Evolutionary conservation across 2,888 invertebrate genomes (phyloP).

Genomic region (Drosophila anomalata): DNA sequence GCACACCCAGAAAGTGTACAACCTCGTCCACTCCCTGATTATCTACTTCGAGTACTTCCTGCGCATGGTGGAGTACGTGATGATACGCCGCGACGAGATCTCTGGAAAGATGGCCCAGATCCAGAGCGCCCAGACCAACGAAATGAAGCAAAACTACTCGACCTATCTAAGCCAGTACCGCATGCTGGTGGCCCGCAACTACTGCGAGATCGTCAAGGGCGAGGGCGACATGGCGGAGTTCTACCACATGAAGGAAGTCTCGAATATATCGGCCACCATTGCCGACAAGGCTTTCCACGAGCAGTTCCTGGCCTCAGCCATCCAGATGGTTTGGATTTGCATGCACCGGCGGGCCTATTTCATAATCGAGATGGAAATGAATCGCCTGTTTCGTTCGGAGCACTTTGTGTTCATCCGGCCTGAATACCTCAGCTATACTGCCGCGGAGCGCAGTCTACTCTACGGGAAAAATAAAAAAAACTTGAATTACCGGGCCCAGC

Average conservation of each 20-base stretch:
- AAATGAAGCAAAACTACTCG: constrained; percentile 78
- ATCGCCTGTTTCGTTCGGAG: constrained; percentile 81
- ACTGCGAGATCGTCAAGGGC: constrained; percentile 78
- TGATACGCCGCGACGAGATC: constrained; percentile 81
- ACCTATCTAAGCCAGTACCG: constrained; percentile 79
- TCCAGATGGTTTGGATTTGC: constrained; percentile 81
- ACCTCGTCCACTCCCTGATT: constrained; percentile 78
- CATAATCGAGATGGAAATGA: constrained; percentile 81
- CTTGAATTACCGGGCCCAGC: constrained; percentile 79
- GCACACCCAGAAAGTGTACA: constrained; percentile 71
- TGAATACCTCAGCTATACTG: constrained; percentile 62
- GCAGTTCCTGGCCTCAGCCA: constrained; percentile 76
- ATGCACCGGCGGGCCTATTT: constrained; percentile 80
- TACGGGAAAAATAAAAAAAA: constrained; percentile 76
- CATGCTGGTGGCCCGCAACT: constrained; percentile 81
- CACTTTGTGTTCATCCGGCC: constrained; percentile 74
- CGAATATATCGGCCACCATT: constrained; percentile 72
- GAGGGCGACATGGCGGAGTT: constrained; percentile 68
- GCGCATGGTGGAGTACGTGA: constrained; percentile 79
- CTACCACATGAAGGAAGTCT: constrained; percentile 76
- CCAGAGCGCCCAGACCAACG: constrained; percentile 74
- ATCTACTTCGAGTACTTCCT: constrained; percentile 83
- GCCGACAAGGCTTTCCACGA: constrained; percentile 79
- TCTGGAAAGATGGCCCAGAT: constrained; percentile 68
- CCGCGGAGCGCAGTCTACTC: constrained; percentile 72